phyloP scores from a whole-genome alignment of 2,113 vertebrate species.

The Corythornis madagascariensis region DNA sequence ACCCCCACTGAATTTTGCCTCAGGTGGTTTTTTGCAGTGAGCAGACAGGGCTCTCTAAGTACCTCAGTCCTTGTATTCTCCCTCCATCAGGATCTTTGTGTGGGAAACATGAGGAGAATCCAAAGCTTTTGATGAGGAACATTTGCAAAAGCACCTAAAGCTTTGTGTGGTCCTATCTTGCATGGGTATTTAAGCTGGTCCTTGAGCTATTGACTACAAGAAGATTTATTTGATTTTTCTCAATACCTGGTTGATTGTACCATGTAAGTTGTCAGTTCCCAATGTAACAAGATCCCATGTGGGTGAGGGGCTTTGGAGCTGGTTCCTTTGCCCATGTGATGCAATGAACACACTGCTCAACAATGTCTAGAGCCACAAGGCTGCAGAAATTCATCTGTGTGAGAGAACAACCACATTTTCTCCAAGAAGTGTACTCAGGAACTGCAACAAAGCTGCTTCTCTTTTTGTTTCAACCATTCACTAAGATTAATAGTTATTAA shows the following conservation, averaged over 20 bases:
- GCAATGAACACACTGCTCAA: not conserved
- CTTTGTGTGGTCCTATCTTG: not conserved
- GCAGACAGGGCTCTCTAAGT: not conserved
- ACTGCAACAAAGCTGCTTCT: not conserved
- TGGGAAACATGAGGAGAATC: not conserved
- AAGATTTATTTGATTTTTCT: not conserved
- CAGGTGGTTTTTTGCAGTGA: not conserved
- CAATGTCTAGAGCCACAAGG: not conserved
- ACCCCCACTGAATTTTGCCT: not conserved
- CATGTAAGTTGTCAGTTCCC: not conserved
- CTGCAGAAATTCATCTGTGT: not conserved
- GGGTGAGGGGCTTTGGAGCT: not conserved
- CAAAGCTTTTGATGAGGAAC: not conserved
- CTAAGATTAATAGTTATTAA: no score
- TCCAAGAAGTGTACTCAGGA: not conserved
- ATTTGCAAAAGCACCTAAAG: not conserved
- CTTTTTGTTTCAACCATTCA: not conserved
- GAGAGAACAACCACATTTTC: not conserved
- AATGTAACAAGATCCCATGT: not conserved
- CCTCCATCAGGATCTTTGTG: not conserved
- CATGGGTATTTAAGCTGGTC: not conserved
- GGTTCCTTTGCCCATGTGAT: not conserved
- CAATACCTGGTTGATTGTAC: not conserved
- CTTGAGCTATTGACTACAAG: not conserved
- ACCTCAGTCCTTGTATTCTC: fast-evolving